Evolutionary conservation across 37 sponge, comb jelly and placozoan genomes (phyloP).

Genomic region (Spongilla lacustris): DNA sequence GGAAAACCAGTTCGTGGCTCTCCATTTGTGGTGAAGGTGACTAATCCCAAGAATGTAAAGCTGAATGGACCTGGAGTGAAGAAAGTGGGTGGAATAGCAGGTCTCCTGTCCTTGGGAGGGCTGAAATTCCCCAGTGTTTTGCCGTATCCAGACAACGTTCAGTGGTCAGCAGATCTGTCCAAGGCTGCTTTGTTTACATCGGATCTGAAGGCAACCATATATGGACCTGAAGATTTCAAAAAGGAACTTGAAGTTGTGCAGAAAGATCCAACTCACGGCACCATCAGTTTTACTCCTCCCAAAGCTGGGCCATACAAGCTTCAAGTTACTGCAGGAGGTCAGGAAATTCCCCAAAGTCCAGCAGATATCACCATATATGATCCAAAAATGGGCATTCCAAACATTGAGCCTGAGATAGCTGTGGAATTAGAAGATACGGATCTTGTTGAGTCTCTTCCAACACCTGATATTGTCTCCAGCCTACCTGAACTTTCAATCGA

Average conservation of each 20-base stretch:
- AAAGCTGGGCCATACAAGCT: neutral
- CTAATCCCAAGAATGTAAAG: neutral
- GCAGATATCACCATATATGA: neutral
- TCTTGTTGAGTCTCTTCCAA: neutral
- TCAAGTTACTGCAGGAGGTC: neutral
- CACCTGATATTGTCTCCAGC: neutral
- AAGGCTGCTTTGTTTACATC: neutral
- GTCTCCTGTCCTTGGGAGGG: neutral
- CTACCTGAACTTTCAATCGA: neutral
- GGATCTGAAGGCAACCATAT: neutral
- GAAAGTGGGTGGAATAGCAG: neutral
- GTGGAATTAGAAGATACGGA: neutral
- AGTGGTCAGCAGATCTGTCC: neutral
- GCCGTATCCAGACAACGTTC: neutral
- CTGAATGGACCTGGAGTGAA: neutral
- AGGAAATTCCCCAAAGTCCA: neutral
- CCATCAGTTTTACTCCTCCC: neutral
- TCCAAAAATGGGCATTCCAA: neutral
- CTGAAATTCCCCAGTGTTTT: neutral
- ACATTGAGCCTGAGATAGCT: neutral
- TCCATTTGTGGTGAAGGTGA: slow-evolving; percentile 25
- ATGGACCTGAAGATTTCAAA: neutral
- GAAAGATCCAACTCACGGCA: neutral
- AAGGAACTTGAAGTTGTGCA: neutral
- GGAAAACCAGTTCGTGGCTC: slow-evolving; percentile 24